Percentiles rank a stretch among this genome's conserved stretches.
phyloP scores from a whole-genome alignment of 2,888 invertebrate genomes.

The Pantelozetes paolii region DNA sequence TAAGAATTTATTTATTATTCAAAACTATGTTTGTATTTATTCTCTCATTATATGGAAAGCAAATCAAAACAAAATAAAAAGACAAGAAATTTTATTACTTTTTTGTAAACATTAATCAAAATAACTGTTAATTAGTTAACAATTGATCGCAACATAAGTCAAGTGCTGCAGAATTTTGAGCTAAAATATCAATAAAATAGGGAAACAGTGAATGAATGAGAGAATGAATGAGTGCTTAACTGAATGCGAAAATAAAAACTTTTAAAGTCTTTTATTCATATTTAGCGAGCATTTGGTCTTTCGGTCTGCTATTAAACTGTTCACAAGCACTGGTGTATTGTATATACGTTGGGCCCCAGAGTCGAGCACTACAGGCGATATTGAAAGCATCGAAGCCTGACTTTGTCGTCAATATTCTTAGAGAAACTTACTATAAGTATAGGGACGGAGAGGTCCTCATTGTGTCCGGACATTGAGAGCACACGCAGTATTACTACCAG shows the following conservation, averaged over 20 bases:
- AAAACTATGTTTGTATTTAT: background rate
- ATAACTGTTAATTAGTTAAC: background rate
- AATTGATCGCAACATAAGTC: background rate
- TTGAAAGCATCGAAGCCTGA: constrained; percentile 28
- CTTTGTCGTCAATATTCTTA: constrained; percentile 26
- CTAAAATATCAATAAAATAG: background rate
- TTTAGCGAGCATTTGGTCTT: constrained; percentile 10
- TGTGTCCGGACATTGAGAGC: constrained; percentile 7
- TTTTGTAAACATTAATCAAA: background rate
- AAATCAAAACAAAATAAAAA: too few species aligned
- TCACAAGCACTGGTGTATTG: constrained; percentile 24
- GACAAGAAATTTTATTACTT: background rate
- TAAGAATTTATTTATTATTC: background rate
- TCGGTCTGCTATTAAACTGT: background rate
- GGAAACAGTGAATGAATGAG: background rate
- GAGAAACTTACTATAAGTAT: background rate
- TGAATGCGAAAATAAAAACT: background rate
- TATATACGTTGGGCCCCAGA: background rate
- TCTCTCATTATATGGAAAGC: too few species aligned
- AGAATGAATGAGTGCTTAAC: background rate
- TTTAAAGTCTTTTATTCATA: background rate
- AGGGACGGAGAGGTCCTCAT: background rate
- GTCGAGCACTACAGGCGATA: constrained; percentile 22
- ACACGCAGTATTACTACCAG: background rate
- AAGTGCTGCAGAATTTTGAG: background rate